phyloP scores from a whole-genome alignment of 2,888 invertebrate genomes.

The Amphimallon solstitiale region DNA sequence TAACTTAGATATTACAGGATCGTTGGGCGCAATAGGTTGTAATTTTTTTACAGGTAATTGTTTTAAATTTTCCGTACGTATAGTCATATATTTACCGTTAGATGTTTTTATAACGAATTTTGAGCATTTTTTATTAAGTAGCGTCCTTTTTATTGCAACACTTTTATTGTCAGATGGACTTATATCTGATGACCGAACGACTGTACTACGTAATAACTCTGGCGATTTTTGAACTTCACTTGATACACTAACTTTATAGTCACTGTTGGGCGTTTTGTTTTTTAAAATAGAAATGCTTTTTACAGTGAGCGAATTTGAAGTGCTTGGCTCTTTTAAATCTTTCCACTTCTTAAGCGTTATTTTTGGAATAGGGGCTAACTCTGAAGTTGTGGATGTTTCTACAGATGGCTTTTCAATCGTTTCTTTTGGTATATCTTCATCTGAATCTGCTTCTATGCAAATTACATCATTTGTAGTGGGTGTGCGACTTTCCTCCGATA shows the following conservation, averaged over 20 bases:
- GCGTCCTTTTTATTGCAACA: slow-evolving; percentile 3
- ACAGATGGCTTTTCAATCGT: neutral
- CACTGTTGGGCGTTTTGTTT: neutral
- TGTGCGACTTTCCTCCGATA: neutral
- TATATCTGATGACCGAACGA: too few relatives aligned
- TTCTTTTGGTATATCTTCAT: slow-evolving; percentile 24
- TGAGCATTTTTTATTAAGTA: slow-evolving; percentile 10
- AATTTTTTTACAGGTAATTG: slow-evolving; percentile 14
- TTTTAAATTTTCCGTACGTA: slow-evolving; percentile 27
- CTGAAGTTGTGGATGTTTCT: neutral
- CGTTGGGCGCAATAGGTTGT: slow-evolving; percentile 25
- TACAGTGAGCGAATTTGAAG: neutral
- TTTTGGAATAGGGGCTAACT: neutral
- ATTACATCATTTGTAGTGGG: slow-evolving; percentile 13
- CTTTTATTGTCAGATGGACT: neutral
- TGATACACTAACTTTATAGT: neutral
- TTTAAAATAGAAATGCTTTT: slow-evolving; percentile 14
- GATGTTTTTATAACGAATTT: slow-evolving; percentile 31
- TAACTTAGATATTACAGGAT: slow-evolving; percentile 11
- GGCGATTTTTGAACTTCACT: neutral
- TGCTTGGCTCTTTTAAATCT: slow-evolving; percentile 21
- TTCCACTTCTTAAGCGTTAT: slow-evolving; percentile 25
- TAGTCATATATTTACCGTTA: slow-evolving; percentile 23
- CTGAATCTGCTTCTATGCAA: slow-evolving; percentile 31
- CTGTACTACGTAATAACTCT: too few relatives aligned